phyloP scores from a whole-genome alignment of 2,113 vertebrate genomes.

The Eretmochelys imbricata region DNA sequence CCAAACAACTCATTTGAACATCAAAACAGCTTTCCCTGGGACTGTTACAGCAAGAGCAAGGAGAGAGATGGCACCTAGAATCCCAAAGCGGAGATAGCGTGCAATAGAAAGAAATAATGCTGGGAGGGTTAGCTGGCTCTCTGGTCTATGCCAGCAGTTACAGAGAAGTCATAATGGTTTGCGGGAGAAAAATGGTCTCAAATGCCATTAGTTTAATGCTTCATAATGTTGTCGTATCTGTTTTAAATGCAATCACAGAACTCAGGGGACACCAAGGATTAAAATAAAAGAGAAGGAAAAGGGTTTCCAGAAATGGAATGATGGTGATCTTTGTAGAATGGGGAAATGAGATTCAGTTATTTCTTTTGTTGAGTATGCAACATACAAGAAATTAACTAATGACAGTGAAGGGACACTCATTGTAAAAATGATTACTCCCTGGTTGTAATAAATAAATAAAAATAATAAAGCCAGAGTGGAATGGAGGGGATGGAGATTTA shows the following conservation, averaged over 20 bases:
- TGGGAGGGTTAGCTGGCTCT: not conserved
- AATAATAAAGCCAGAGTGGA: not conserved
- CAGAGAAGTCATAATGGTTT: slow-evolving; percentile 54
- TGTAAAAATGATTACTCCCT: not conserved
- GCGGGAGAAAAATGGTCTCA: slow-evolving; percentile 64
- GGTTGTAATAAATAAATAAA: not conserved
- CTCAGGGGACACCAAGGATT: slow-evolving; percentile 58
- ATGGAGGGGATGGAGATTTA: not conserved
- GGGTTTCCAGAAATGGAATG: slow-evolving; percentile 27
- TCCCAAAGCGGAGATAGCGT: not conserved
- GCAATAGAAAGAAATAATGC: not conserved
- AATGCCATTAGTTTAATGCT: slow-evolving; percentile 76
- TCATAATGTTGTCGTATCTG: slow-evolving; percentile 67
- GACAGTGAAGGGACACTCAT: slow-evolving; percentile 1
- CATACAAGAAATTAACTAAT: not conserved
- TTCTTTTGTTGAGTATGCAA: slow-evolving; percentile 38
- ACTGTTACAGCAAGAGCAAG: slow-evolving; percentile 6
- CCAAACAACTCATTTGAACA: slow-evolving; percentile 59
- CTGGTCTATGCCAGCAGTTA: slow-evolving; percentile 19
- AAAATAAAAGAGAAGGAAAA: slow-evolving; percentile 58
- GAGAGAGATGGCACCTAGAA: slow-evolving; percentile 20
- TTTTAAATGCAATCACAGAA: slow-evolving; percentile 66
- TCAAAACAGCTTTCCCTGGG: slow-evolving; percentile 57
- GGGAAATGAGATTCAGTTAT: slow-evolving; percentile 10
- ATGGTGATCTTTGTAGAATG: not conserved